Percentiles rank a stretch among this genome's conserved stretches.
These are phyloP conservation scores for Lacerta viridis DNA, from an alignment of 2,797 vertebrate genomes.

Conservation along the genomic window DNA sequence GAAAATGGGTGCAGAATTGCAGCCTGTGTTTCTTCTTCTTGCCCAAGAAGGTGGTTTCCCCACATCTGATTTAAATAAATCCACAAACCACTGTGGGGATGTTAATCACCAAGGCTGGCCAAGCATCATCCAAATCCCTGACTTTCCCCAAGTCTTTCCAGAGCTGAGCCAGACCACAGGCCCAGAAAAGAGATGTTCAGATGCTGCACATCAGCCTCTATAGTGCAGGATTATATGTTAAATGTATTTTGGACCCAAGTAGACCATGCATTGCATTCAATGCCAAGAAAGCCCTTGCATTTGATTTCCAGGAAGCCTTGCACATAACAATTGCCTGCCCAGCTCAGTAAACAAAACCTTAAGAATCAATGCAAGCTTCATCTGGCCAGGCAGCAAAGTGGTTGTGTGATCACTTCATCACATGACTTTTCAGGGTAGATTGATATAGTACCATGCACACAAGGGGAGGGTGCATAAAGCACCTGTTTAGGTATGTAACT, in stretches of 20 bases:
- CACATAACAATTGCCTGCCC: not conserved
- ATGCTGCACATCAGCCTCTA: not conserved
- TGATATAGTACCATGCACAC: not conserved
- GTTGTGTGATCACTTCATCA: not conserved
- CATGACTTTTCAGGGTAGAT: not conserved
- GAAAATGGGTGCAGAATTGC: not conserved
- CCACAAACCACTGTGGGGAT: conserved; percentile 36
- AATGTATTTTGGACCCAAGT: not conserved
- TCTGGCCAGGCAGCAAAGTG: not conserved
- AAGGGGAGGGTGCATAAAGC: too few relatives aligned
- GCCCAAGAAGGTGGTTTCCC: not conserved
- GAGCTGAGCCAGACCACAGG: not conserved
- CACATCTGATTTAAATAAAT: not conserved
- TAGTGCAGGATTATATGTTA: not conserved
- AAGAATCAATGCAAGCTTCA: not conserved
- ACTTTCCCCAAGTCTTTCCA: not conserved
- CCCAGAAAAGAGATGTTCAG: not conserved
- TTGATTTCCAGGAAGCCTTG: not conserved
- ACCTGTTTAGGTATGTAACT: too few relatives aligned
- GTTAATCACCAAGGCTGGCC: conserved; percentile 38
- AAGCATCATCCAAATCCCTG: not conserved
- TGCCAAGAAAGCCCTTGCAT: not conserved
- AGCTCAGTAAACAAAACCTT: not conserved
- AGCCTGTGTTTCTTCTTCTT: not conserved
- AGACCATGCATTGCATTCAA: not conserved